Evolutionary conservation across 2,113 vertebrate species (phyloP).

Genomic region (Cromileptes altivelis): DNA sequence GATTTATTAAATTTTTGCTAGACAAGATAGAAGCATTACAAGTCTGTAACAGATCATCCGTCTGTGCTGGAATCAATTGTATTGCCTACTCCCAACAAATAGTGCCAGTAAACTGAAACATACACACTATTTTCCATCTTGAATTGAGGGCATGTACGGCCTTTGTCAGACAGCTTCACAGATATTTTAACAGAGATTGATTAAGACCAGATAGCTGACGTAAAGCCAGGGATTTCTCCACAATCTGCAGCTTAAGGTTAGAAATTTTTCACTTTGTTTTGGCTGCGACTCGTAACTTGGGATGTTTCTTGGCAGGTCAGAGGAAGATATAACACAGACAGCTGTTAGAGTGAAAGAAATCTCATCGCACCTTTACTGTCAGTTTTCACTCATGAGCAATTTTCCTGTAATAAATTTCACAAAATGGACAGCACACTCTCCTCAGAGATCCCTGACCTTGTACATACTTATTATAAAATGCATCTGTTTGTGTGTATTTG

Average conservation of each 20-base stretch:
- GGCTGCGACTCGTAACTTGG: not conserved
- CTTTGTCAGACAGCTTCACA: slow-evolving; percentile 24
- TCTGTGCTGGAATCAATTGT: not conserved
- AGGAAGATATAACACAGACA: slow-evolving; percentile 6
- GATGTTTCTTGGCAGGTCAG: slow-evolving; percentile 6
- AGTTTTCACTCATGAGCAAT: slow-evolving; percentile 1
- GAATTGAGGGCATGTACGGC: not conserved
- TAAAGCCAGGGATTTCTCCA: not conserved
- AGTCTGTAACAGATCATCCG: not conserved
- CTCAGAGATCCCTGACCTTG: not conserved
- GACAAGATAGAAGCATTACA: not conserved
- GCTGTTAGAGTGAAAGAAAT: slow-evolving; percentile 24
- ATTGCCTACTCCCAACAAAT: not conserved
- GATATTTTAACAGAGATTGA: not conserved
- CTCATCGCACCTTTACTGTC: slow-evolving; percentile 10
- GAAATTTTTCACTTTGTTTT: slow-evolving; percentile 2
- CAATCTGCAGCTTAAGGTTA: not conserved
- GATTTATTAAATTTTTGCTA: not conserved
- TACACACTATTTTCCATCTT: slow-evolving; percentile 11
- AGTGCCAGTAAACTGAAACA: not conserved
- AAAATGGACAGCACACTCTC: not conserved
- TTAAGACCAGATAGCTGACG: slow-evolving; percentile 2
- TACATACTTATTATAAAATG: not conserved
- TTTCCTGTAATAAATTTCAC: not conserved
- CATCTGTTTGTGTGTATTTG: not conserved